Base-by-base conservation (phyloP, 23 tunicate species). In the Ascidia mentula region DNA sequence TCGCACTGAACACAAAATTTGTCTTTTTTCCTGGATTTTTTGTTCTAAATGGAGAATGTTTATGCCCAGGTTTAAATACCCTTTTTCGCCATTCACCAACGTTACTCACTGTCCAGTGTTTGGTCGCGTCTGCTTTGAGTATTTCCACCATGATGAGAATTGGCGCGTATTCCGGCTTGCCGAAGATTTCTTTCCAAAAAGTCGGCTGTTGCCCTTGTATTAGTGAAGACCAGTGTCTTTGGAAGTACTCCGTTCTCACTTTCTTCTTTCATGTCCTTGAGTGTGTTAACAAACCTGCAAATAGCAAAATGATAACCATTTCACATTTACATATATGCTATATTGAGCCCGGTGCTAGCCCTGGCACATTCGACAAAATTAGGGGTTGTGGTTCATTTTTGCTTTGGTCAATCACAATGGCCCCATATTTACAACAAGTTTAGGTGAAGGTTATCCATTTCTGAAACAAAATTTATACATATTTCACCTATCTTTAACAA, bases 71-170 rank as follows among this genome's bases (percentile, higher is more conserved):
- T n/a, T n/a, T n/a, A n/a, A n/a, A n/a, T n/a, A n/a, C n/a, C n/a
- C n/a, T n/a, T 45, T 45, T 6, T 70, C 32, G 37, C 13, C 22
- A 53, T 9, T 9, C 1, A 5, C 7, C 24, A 53, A 53, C 7
- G 24, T 6, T 34, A 17, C 83, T 9, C 31, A 92, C 97, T 71
- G 20, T 73, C 45, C 82, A 96, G 37, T 5, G 81, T 81, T 20
- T 32, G 17, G 75, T 96, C 99, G 15, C 99, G 60, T 40, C 69
- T 45, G 45, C 17, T 9, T 74, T 96, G 99, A 12, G 73, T 36
- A 24, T 82, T 75, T 76, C 81, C 94, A 1, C 99, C 99, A 69
- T 96, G 99, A 72, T 92, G 76, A 20, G 92, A 74, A 6, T 37
- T 61, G 6, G 84, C 76, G 12, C 42, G 69, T 31, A 89, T 60